Conservation (phyloP, 2,113 vertebrate species). For the Thinocorus orbignyianus region DNA sequence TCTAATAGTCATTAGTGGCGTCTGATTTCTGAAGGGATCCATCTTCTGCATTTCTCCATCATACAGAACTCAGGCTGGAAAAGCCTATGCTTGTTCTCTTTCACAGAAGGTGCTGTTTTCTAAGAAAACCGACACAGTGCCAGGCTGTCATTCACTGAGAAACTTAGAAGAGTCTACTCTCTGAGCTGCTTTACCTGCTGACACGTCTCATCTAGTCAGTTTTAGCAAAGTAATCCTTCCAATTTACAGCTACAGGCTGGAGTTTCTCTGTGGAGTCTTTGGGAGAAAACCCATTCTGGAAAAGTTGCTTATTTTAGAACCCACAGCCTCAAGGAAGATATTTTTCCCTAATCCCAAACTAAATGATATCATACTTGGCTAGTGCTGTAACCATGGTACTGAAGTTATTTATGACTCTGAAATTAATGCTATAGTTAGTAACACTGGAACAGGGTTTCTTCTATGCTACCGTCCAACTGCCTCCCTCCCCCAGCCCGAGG, state of each 20-base stretch:
- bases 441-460: constrained; percentile 53
- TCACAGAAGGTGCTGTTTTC: not conserved
- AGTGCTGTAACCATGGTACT: constrained; percentile 57
- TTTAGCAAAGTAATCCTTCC: not conserved
- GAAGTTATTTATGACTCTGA: constrained; percentile 65
- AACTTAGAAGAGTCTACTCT: not conserved
- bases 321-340: constrained; percentile 37
- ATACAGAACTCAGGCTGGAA: fast-evolving
- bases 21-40: not conserved
- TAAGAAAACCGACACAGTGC: not conserved
- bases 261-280: constrained; percentile 32
- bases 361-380: constrained; percentile 71
- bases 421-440: constrained; percentile 70
- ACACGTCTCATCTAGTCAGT: not conserved
- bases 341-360: constrained; percentile 65
- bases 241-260: constrained; percentile 5
- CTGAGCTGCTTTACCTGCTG: constrained; percentile 14
- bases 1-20: not conserved
- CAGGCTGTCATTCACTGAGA: not conserved
- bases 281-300: constrained; percentile 48
- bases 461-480: constrained; percentile 54
- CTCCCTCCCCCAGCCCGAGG: not conserved
- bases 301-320: constrained; percentile 69
- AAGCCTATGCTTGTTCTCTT: not conserved
- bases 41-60: not conserved